Evolutionary conservation across 1,140 invertebrate species (phyloP).

Genomic region (Helicoverpa armigera): DNA sequence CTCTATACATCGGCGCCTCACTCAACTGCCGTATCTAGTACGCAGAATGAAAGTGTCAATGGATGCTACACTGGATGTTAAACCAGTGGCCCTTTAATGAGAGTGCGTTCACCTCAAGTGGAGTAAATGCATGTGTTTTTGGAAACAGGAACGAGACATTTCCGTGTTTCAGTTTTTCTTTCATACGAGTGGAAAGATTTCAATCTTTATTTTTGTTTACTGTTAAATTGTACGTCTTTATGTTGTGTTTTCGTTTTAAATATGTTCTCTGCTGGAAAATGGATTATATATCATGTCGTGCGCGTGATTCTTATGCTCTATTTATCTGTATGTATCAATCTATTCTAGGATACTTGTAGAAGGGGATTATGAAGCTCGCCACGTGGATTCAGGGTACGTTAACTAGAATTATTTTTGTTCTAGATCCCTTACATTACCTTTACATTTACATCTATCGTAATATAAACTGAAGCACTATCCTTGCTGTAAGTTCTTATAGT

Average conservation of each 20-base stretch:
- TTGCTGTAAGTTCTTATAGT: no score
- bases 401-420: slow-evolving; percentile 14
- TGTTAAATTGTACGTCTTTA: slow-evolving; percentile 12
- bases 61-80: slow-evolving; percentile 29
- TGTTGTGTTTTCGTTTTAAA: slow-evolving; percentile 23
- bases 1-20: slow-evolving; percentile 43
- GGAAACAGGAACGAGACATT: slow-evolving; percentile 73
- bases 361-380: slow-evolving; percentile 19
- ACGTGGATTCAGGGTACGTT: slow-evolving; percentile 6
- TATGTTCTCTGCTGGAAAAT: slow-evolving; percentile 20
- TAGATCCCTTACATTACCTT: no score
- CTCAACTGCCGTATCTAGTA: not conserved
- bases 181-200: slow-evolving; percentile 43
- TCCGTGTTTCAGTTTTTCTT: slow-evolving; percentile 70
- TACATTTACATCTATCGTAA: not conserved
- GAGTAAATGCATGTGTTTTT: slow-evolving; percentile 72
- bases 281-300: slow-evolving; percentile 8
- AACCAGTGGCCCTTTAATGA: slow-evolving; percentile 78
- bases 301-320: slow-evolving; percentile 33
- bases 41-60: slow-evolving; percentile 1
- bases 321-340: slow-evolving; percentile 32
- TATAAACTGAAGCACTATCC: not conserved
- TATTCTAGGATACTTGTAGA: slow-evolving; percentile 29
- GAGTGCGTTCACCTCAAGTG: slow-evolving; percentile 78
- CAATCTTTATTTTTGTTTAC: slow-evolving; percentile 46